Percentiles rank a stretch among this genome's conserved stretches.
Conservation (phyloP, 2,888 invertebrate species). For the Biston betularia region DNA sequence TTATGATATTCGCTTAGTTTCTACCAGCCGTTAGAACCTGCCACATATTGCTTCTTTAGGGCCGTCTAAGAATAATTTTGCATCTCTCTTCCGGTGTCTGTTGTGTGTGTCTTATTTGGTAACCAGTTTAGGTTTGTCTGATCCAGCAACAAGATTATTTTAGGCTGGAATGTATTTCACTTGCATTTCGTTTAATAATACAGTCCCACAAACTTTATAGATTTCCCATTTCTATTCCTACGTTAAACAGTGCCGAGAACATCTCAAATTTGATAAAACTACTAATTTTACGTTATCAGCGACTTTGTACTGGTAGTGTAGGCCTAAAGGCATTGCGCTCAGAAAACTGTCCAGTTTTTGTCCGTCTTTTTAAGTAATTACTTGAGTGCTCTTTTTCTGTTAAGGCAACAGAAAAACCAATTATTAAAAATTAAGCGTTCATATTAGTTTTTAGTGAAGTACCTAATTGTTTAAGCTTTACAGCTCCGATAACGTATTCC, state of each 20-base stretch:
- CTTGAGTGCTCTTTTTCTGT: no score
- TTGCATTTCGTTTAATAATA: neutral
- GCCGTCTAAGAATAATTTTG: conserved; percentile 22
- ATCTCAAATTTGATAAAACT: neutral
- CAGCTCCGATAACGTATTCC: neutral
- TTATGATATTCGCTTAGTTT: conserved; percentile 57
- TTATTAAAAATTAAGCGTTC: no score
- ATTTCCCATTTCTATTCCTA: neutral
- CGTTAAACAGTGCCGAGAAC: neutral
- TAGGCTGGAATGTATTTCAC: neutral
- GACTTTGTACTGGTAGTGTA: no score
- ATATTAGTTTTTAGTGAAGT: no score
- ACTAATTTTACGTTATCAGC: no score
- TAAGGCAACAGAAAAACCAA: no score
- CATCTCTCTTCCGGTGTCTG: conserved; percentile 27
- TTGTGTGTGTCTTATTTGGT: conserved; percentile 21
- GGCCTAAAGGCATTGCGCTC: no score
- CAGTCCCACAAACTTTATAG: neutral
- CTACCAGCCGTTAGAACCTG: conserved; percentile 42
- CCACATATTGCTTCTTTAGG: conserved; percentile 23
- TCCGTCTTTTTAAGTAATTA: no score
- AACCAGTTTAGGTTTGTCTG: conserved; percentile 5
- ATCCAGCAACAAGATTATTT: conserved; percentile 1
- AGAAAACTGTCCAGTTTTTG: no score
- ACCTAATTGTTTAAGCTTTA: no score